A percentile compares a stretch with the other conserved stretches of the same genome.
These are phyloP conservation scores for Hylyphantes graminicola DNA, from an alignment of 1,140 invertebrate genomes.

Conservation along the genomic window DNA sequence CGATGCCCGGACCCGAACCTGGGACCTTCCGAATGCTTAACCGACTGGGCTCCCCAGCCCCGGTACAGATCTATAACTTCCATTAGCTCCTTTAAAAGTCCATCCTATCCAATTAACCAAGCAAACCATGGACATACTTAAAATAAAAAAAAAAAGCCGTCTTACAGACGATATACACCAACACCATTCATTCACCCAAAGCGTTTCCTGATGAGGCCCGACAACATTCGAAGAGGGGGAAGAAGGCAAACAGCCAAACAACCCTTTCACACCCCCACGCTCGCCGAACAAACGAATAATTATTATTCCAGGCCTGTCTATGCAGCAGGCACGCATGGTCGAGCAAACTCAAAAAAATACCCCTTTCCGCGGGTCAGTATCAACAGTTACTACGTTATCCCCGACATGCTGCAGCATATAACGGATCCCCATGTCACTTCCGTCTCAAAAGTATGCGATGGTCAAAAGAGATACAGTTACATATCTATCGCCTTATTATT, in stretches of 20 bases:
- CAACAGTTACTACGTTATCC: conserved; percentile 23
- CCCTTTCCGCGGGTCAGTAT: conserved; percentile 40
- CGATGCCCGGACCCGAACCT: too few species aligned
- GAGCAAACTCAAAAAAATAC: conserved; percentile 34
- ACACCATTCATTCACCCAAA: too few species aligned
- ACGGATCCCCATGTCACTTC: conserved; percentile 37
- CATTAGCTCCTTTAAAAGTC: too few species aligned
- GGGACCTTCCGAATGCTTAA: too few species aligned
- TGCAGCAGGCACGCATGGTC: conserved; percentile 37
- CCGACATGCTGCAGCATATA: conserved; percentile 11
- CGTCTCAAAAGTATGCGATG: conserved; percentile 31
- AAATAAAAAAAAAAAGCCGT: too few species aligned
- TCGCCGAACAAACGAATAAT: conserved; percentile 34
- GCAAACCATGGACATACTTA: too few species aligned
- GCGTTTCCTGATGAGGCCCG: background rate
- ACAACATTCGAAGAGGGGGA: background rate
- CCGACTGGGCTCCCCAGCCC: too few species aligned
- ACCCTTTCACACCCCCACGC: conserved; percentile 28
- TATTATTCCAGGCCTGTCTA: conserved; percentile 38
- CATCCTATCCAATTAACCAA: too few species aligned
- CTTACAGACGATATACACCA: too few species aligned
- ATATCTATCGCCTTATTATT: conserved; percentile 33
- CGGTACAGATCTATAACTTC: too few species aligned
- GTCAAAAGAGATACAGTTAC: conserved; percentile 48
- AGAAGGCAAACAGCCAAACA: conserved; percentile 21